phyloP scores from a whole-genome alignment of 2,797 vertebrate genomes.

The Leptatherina wallacei region DNA sequence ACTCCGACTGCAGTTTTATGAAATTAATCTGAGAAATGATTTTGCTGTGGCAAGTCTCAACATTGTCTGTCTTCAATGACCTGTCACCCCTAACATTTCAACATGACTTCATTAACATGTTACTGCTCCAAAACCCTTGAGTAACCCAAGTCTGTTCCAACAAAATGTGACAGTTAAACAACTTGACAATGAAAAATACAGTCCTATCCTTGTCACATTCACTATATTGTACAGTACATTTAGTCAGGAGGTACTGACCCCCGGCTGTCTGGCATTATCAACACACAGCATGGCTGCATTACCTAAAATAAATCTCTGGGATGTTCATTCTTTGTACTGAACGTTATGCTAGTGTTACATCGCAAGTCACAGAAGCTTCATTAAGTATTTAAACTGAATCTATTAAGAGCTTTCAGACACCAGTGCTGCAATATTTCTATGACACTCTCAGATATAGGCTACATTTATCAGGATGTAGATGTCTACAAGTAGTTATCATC shows the following conservation, averaged over 20 bases:
- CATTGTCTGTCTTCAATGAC: slow-evolving; percentile 16
- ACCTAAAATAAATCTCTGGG: slow-evolving; percentile 6
- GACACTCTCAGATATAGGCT: not conserved
- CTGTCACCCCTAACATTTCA: slow-evolving; percentile 18
- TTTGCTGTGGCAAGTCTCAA: not conserved
- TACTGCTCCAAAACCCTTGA: slow-evolving; percentile 27
- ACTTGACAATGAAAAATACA: slow-evolving; percentile 27
- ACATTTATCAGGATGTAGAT: not conserved
- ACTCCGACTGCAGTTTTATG: not conserved
- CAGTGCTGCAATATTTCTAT: not conserved
- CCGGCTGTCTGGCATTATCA: slow-evolving; percentile 34
- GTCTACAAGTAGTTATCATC: not conserved
- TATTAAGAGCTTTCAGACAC: not conserved
- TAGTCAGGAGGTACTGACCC: slow-evolving; percentile 59
- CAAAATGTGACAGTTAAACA: slow-evolving; percentile 54
- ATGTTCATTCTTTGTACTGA: slow-evolving; percentile 17
- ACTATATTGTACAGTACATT: slow-evolving; percentile 24
- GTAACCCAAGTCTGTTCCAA: slow-evolving; percentile 51
- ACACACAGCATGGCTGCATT: slow-evolving; percentile 14
- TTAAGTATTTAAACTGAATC: slow-evolving; percentile 16
- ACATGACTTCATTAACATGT: slow-evolving; percentile 13
- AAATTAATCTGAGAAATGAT: slow-evolving; percentile 13
- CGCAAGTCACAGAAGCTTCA: slow-evolving; percentile 6
- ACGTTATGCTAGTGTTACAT: not conserved
- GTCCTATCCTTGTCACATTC: slow-evolving; percentile 50